A percentile compares a stretch with the other conserved stretches of the same genome.
phyloP scores from a whole-genome alignment of 1,140 invertebrate genomes.

The Aphidius ervi region DNA sequence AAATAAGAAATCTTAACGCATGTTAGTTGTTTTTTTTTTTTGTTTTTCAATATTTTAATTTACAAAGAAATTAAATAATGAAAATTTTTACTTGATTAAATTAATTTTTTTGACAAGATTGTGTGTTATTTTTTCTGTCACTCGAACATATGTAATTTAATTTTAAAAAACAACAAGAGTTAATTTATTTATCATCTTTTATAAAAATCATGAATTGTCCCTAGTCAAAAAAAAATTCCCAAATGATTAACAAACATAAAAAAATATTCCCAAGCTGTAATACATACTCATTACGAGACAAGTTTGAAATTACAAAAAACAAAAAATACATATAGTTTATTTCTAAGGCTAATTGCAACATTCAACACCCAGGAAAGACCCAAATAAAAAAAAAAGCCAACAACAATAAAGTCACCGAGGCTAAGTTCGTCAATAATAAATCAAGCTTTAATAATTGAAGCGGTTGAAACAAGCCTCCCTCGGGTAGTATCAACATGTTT shows the following conservation, averaged over 20 bases:
- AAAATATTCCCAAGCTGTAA: neutral
- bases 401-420: slow-evolving; percentile 1
- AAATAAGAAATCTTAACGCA: slow-evolving; percentile 12
- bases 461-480: slow-evolving; percentile 44
- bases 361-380: no score
- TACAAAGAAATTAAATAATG: neutral
- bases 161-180: no score
- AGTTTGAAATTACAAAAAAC: slow-evolving; percentile 14
- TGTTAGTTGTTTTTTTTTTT: neutral
- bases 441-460: slow-evolving; percentile 44
- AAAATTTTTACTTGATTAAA: no score
- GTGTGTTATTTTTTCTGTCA: no score
- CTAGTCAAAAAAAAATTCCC: no score
- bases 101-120: no score
- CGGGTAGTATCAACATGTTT: slow-evolving; percentile 49
- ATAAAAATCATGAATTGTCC: no score
- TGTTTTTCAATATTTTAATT: neutral
- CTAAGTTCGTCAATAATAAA: slow-evolving; percentile 40
- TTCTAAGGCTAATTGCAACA: no score
- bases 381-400: neutral
- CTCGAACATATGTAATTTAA: no score
- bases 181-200: no score
- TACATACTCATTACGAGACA: slow-evolving; percentile 3
- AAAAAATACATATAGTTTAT: no score
- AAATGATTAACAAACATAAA: no score